A percentile compares a stretch with the other conserved stretches of the same genome.
phyloP scores from a whole-genome alignment of 2,888 invertebrate genomes.

The Nemurella pictetii region DNA sequence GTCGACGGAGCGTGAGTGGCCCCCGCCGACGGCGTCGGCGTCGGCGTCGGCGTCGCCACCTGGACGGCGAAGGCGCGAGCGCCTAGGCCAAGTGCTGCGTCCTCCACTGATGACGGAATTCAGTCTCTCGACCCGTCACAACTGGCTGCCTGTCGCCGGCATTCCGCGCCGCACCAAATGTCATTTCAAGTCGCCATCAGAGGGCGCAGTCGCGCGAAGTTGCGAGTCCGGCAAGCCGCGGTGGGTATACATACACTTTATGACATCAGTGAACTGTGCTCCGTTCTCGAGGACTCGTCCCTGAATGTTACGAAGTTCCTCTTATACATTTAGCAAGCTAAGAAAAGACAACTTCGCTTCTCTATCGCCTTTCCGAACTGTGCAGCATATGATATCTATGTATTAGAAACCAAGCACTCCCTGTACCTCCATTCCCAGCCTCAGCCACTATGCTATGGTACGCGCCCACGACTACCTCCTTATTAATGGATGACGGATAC shows the following conservation, averaged over 20 bases:
- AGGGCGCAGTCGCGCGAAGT: not conserved
- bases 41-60: slow-evolving; percentile 40
- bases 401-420: not conserved
- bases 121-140: slow-evolving; percentile 11
- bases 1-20: slow-evolving; percentile 54
- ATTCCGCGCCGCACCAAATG: not conserved
- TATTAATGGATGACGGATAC: slow-evolving; percentile 26
- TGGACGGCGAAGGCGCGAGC: slow-evolving; percentile 39
- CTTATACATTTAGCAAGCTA: no score
- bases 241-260: not conserved
- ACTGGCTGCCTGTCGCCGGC: not conserved
- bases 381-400: not conserved
- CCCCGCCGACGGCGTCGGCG: slow-evolving; percentile 32
- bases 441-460: not conserved
- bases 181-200: not conserved
- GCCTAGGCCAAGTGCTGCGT: slow-evolving; percentile 53
- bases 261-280: not conserved
- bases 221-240: not conserved
- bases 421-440: not conserved
- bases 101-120: slow-evolving; percentile 42
- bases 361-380: not conserved
- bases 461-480: not conserved
- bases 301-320: not conserved
- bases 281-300: no score
- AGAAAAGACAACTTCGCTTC: not conserved